Conservation (phyloP, 2,888 invertebrate species). For the Scelioninae gen. 2 region DNA sequence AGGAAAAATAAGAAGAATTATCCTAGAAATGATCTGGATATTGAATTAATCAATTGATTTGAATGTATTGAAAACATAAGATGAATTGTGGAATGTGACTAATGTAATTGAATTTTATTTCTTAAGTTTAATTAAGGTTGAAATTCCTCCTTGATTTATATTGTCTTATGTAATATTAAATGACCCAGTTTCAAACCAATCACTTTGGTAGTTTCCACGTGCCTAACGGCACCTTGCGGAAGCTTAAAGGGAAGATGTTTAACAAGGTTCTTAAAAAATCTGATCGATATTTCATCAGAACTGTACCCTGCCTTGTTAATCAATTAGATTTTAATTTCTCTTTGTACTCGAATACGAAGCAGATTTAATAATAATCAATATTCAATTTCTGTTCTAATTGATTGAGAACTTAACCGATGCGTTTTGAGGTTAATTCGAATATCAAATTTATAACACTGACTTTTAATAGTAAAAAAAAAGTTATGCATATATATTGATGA, state of each 20-base stretch:
- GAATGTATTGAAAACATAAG: constrained; percentile 6
- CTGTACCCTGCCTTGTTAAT: background rate
- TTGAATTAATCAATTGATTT: background rate
- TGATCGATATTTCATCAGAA: background rate
- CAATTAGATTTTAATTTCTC: no score
- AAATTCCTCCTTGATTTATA: constrained; percentile 12
- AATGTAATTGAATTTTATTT: constrained; percentile 20
- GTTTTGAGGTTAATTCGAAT: no score
- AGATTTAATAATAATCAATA: no score
- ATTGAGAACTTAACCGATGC: no score
- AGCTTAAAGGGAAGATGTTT: background rate
- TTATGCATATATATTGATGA: no score
- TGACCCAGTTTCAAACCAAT: constrained; percentile 11
- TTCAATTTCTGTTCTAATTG: no score
- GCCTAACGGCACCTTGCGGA: background rate
- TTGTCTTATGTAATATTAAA: constrained; percentile 12
- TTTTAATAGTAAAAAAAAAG: no score
- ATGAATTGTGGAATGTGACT: constrained; percentile 9
- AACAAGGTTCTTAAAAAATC: background rate
- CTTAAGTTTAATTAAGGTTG: constrained; percentile 16
- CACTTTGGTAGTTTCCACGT: constrained; percentile 6
- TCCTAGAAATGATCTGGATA: background rate
- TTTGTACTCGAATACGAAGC: no score
- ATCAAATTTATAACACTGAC: no score
- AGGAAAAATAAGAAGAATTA: background rate